Conservation (phyloP, 2,113 vertebrate species). For the Stictonetta naevosa region DNA sequence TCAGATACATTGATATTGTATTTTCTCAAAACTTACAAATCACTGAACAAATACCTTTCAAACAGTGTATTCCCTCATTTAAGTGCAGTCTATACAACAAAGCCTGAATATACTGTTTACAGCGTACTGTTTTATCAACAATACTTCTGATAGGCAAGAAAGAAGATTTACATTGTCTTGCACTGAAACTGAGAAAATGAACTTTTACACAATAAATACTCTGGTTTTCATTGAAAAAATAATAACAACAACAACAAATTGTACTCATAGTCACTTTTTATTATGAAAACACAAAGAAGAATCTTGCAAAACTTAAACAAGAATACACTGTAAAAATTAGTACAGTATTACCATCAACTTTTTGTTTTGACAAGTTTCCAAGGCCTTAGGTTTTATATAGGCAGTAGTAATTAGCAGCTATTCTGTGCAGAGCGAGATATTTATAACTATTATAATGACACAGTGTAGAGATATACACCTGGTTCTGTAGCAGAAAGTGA, state of each 20-base stretch:
- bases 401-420: background rate
- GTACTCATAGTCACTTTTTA: background rate
- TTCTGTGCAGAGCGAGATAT: background rate
- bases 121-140: background rate
- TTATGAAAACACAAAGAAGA: background rate
- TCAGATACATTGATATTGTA: background rate
- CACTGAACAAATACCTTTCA: background rate
- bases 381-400: background rate
- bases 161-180: background rate
- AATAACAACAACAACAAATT: background rate
- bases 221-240: background rate
- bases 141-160: background rate
- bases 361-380: background rate
- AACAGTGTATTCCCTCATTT: background rate
- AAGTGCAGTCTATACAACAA: background rate
- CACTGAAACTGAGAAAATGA: background rate
- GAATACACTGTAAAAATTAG: background rate
- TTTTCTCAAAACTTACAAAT: background rate
- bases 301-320: background rate
- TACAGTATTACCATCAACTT: background rate
- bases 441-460: background rate
- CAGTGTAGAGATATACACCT: fast-evolving
- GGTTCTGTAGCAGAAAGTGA: background rate
- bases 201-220: background rate
- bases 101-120: background rate